Percentiles rank a stretch among this genome's conserved stretches.
Evolutionary conservation across 2,113 vertebrate species (phyloP).

Genomic region (Oncorhynchus gorbuscha): DNA sequence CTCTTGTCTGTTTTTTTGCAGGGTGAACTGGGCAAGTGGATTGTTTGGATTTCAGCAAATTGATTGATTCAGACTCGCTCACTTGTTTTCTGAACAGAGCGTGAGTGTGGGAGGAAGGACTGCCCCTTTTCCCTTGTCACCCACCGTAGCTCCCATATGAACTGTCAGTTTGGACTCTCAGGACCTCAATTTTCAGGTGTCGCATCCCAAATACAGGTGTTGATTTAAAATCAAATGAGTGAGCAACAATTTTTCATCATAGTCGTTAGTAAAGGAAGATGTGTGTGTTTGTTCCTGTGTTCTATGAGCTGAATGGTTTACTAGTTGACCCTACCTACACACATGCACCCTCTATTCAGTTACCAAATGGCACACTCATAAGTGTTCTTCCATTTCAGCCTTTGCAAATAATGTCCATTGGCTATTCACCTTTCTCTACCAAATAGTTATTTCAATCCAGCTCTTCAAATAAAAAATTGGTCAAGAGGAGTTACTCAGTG

Average conservation of each 20-base stretch:
- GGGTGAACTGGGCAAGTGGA: conserved; percentile 62
- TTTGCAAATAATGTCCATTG: conserved; percentile 17
- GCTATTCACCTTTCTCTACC: conserved; percentile 12
- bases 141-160: conserved; percentile 65
- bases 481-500: conserved; percentile 13
- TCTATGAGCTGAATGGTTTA: conserved; percentile 13
- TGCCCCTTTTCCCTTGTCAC: conserved; percentile 17
- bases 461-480: conserved; percentile 4
- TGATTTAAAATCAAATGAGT: conserved; percentile 78
- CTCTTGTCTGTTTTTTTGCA: conserved; percentile 18
- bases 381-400: conserved; percentile 52
- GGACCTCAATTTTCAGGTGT: conserved; percentile 91
- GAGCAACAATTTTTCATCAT: conserved; percentile 42
- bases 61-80: conserved; percentile 40
- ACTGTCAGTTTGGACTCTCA: conserved; percentile 85
- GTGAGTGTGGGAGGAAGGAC: conserved; percentile 16
- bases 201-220: conserved; percentile 47
- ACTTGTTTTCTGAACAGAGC: conserved; percentile 43
- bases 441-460: not conserved
- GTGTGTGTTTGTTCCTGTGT: conserved; percentile 13
- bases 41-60: conserved; percentile 43
- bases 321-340: conserved; percentile 18
- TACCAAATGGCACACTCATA: conserved; percentile 41
- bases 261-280: conserved; percentile 5
- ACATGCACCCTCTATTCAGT: conserved; percentile 23